Conservation (phyloP, 2,888 invertebrate genomes). For the Tigriopus californicus region DNA sequence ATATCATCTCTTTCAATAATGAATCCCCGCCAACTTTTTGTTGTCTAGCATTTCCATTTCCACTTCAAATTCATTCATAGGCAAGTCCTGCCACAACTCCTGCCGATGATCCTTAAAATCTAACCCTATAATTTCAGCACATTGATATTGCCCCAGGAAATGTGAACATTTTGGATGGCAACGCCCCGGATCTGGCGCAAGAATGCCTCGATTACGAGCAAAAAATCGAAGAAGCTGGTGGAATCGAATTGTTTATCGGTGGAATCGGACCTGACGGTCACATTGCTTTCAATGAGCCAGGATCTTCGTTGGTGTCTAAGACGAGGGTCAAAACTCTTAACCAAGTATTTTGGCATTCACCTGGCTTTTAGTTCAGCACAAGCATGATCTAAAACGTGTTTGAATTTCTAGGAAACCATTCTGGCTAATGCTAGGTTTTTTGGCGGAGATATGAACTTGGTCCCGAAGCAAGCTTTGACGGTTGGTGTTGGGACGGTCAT, state of each 20-base stretch:
- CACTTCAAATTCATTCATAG: no score
- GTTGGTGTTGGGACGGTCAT: conserved; percentile 98
- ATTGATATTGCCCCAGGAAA: conserved; percentile 85
- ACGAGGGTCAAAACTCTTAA: conserved; percentile 92
- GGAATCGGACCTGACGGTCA: conserved; percentile 99
- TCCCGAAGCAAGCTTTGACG: conserved; percentile 85
- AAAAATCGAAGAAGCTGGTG: conserved; percentile 67
- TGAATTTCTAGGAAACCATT: conserved; percentile 50
- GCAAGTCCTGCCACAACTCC: no score
- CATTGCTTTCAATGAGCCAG: conserved; percentile 98
- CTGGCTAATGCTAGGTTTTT: conserved; percentile 96
- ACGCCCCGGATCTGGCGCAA: conserved; percentile 58
- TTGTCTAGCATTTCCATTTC: no score
- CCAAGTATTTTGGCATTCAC: conserved; percentile 28
- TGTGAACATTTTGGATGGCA: conserved; percentile 82
- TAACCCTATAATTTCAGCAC: conserved; percentile 32
- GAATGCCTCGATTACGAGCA: conserved; percentile 76
- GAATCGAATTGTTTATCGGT: conserved; percentile 52
- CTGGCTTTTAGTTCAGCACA: no score
- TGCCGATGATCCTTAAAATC: no score
- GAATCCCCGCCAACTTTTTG: no score
- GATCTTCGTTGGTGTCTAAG: conserved; percentile 81
- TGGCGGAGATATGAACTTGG: conserved; percentile 75
- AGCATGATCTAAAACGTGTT: background rate
- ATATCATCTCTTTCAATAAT: no score